Evolutionary conservation across 2,797 vertebrate species (phyloP), one percentile per base, ranked within the genome.

Genomic region (Eulemur rubriventer): DNA sequence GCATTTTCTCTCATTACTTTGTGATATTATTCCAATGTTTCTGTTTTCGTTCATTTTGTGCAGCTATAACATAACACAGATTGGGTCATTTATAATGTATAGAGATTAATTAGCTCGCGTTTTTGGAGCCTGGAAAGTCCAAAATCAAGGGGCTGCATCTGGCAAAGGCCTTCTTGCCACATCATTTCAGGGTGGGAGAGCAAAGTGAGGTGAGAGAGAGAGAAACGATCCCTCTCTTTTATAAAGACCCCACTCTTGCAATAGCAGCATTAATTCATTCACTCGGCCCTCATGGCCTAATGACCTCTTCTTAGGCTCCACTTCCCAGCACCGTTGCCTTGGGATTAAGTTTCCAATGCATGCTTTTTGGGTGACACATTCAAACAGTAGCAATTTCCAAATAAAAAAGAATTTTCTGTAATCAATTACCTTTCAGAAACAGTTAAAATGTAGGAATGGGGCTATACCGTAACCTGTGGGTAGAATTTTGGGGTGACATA

Each of bases 121-220:
- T n/a, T 48, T 4, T 59, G 1, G 20, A 67, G 26, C 1, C 43
- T 43, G 18, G 2, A n/a, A 43, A 14, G 33, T 50, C 13, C 28
- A 59, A 65, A 35, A 12, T 43, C 1, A 30, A 59, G 20, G 7
- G 11, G 4, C 16, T 2, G 6, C 4, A 6, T 70, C 17, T 79
- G 9, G 22, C 6, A 9, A 72, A 5, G 0, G 12, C 22, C 14
- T 43, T 28, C 26, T 28, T 30, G 9, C 1, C 33, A 12, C 6
- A 7, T 50, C 22, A 33, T 46, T 1, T 9, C 18, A 35, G 16
- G 41, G 12, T 48, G 14, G 30, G 33, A n/a, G 7, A 16, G 52
- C 8, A 72, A 57, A 57, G 16, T 61, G 26, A 48, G 3, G 4
- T 9, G 33, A 59, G 52, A 80, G 52, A 79, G 65, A 79, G 30